Evolutionary conservation across 1,140 invertebrate species (phyloP), one percentile per base, ranked within the genome.

Genomic region (Magallana ariakensis): DNA sequence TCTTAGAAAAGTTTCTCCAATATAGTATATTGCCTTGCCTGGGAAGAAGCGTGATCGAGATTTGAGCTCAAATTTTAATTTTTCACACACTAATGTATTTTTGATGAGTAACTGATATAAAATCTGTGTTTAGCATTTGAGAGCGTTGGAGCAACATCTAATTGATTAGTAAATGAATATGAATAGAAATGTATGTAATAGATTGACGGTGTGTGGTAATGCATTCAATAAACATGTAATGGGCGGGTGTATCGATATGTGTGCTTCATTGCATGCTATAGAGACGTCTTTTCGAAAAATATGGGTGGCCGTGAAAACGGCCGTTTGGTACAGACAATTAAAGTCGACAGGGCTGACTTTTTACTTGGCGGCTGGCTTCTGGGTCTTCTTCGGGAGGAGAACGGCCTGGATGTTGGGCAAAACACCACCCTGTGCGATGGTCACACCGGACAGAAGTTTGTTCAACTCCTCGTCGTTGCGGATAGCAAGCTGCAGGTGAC

Each of bases 381-480:
- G 83, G 8, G 87, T 86, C 89, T 94, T 94, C 87, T 93, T 94
- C 10, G 93, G 93, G 66, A 94, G 86, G 26, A 94, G 87, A 9
- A 90, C 91, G 58, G 91, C 87, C 83, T 94, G 92, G 85, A 94
- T 94, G 89, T 94, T 94, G 9, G 93, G 93, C 87, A 94, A 85
- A 13, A 94, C 93, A 89, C 92, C 93, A 80, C 93, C 93, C 87
- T 93, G 92, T 33, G 93, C 92, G 80, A 94, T 94, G 66, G 93
- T 94, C 0, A 93, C 92, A 84, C 92, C 92, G 9, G 90, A 88
- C 62, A 94, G 85, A 9, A 93, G 87, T 84, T 92, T 92, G 88
- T 94, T 94, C 84, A 94, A 89, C 87, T 94, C 93, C 85, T 94
- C 93, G 89, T 94, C 93, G 83, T 94, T 94, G 57, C 93, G 85